Percentiles rank a stretch among this genome's conserved stretches.
Conservation (phyloP, 2,113 vertebrate genomes). For the Eulemur rufifrons region DNA sequence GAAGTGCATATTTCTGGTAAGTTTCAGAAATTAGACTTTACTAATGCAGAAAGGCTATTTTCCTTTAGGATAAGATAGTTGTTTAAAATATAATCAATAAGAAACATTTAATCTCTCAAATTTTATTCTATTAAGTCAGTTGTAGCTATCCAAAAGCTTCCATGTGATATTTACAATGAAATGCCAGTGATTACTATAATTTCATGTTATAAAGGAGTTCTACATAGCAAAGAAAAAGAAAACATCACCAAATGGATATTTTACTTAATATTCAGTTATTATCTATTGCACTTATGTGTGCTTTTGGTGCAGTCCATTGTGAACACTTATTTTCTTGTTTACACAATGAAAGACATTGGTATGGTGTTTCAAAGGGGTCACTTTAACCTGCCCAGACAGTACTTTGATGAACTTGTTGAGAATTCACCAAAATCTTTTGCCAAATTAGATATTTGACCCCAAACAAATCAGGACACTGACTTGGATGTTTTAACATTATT, state of each 20-base stretch:
- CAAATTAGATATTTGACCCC: constrained; percentile 47
- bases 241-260: background rate
- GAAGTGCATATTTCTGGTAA: background rate
- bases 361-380: constrained; percentile 17
- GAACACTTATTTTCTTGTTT: constrained; percentile 41
- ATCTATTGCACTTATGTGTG: background rate
- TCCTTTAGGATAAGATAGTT: background rate
- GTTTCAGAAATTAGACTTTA: constrained; percentile 5
- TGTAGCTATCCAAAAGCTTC: background rate
- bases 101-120: background rate
- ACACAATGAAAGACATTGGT: background rate
- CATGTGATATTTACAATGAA: background rate
- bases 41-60: constrained; percentile 15
- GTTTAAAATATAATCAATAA: constrained; percentile 18
- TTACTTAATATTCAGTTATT: background rate
- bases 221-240: constrained; percentile 18
- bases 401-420: constrained; percentile 33
- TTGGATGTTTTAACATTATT: constrained; percentile 42
- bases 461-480: background rate
- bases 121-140: constrained; percentile 21
- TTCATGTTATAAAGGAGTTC: constrained; percentile 4
- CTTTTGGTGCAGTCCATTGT: background rate
- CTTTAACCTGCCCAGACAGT: constrained; percentile 5
- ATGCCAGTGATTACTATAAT: constrained; percentile 13
- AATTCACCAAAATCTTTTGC: constrained; percentile 42